Conservation (phyloP, 1,140 invertebrate genomes). For the Holcopasites calliopsidis region DNA sequence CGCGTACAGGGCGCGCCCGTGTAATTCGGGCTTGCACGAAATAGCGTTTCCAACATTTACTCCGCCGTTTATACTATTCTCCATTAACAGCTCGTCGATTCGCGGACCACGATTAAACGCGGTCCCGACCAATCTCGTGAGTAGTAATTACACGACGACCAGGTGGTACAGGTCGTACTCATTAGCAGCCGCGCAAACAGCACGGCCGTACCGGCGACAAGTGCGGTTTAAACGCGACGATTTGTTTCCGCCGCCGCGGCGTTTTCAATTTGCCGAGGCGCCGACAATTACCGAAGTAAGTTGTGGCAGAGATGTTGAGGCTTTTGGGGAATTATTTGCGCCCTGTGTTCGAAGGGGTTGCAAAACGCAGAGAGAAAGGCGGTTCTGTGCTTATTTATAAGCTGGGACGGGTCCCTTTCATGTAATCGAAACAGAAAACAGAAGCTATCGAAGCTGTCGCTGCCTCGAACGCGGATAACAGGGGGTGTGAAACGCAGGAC, state of each 20-base stretch:
- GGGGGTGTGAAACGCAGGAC: background rate
- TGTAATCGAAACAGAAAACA: background rate
- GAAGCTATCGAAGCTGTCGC: background rate
- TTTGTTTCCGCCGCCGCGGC: constrained; percentile 25
- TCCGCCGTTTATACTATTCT: constrained; percentile 46
- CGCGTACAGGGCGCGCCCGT: background rate
- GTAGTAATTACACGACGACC: constrained; percentile 56
- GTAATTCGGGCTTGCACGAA: constrained; percentile 16
- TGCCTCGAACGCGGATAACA: background rate
- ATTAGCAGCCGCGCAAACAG: constrained; percentile 57
- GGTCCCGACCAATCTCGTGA: constrained; percentile 49
- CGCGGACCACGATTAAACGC: constrained; percentile 53
- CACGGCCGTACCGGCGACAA: constrained; percentile 6
- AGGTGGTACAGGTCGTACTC: constrained; percentile 45
- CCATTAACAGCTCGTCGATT: constrained; percentile 56
- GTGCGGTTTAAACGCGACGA: constrained; percentile 36
- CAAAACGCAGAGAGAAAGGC: background rate
- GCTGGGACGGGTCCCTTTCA: background rate
- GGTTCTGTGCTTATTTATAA: background rate
- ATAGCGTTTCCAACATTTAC: constrained; percentile 36
- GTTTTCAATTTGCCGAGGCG: constrained; percentile 26
- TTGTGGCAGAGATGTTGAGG: no score
- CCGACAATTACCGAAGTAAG: background rate
- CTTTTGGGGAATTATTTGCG: background rate
- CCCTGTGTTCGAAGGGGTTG: no score